A percentile compares a stretch with the other conserved stretches of the same genome.
Conservation (phyloP, 1,140 invertebrate genomes). For the Glossosoma conforme region DNA sequence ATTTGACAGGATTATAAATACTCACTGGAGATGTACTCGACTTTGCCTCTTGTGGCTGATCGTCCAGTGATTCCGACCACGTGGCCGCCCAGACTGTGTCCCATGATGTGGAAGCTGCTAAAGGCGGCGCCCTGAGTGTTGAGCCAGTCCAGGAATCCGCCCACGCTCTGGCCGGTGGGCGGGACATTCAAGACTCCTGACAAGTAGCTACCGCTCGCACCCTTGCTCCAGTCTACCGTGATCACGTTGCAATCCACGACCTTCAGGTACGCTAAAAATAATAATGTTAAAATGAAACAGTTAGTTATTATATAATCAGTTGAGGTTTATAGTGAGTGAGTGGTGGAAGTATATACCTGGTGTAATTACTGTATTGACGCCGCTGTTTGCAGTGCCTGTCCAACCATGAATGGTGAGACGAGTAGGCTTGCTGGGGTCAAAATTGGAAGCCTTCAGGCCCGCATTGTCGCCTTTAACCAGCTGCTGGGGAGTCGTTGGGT, state of each 20-base stretch:
- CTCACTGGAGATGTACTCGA: no score
- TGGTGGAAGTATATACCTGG: constrained; percentile 28
- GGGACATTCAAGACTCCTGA: not conserved
- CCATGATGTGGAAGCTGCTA: constrained; percentile 8
- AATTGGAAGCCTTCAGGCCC: constrained; percentile 7
- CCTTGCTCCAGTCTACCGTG: constrained; percentile 50
- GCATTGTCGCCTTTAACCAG: constrained; percentile 4
- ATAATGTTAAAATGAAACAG: no score
- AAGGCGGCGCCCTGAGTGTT: constrained; percentile 6
- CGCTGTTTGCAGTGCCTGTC: constrained; percentile 11
- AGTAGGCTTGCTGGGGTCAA: constrained; percentile 16
- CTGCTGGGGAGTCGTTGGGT: not conserved
- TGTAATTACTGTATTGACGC: not conserved
- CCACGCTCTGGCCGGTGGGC: constrained; percentile 1
- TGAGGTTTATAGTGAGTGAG: constrained; percentile 3
- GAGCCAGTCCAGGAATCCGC: constrained; percentile 13
- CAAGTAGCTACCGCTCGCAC: constrained; percentile 32
- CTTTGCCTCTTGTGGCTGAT: no score
- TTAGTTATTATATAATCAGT: not conserved
- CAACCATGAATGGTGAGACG: constrained; percentile 33
- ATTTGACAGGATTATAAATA: no score
- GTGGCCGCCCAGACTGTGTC: no score
- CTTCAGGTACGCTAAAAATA: constrained; percentile 41
- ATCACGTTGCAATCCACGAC: constrained; percentile 52
- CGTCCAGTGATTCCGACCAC: no score